Evolutionary conservation across 23 tunicate species (phyloP), one percentile per base, ranked within the genome.

Genomic region (Halocynthia aurantium): DNA sequence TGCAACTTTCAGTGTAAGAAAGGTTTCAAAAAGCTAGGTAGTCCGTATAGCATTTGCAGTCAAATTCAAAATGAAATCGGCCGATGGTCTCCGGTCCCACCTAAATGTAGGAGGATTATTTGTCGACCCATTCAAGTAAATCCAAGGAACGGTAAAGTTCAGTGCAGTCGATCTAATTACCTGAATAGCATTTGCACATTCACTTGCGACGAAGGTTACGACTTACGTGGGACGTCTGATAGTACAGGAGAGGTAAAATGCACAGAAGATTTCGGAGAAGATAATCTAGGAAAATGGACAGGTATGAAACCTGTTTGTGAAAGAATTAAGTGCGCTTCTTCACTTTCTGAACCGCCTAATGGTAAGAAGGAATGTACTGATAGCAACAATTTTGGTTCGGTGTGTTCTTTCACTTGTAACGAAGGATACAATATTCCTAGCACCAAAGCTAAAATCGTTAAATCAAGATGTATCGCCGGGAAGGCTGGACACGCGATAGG

Each of bases 121-220:
- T 51, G 57, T 10, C 76, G 51, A 52, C 57, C 55, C 0, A 50
- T n/a, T 9, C 76, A 52, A 51, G 60, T n/a, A 15, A 50, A 71
- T 11, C 55, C 76, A 10, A 71, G 49, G 10, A 71, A 71, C 57
- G 76, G 76, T 1, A 51, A 65, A 65, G 70, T 65, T 9, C 50
- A 71, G n/a, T 71, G 76, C 2, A 71, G 55, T 8, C 10, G 49
- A 53, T 10, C 8, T 9, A 71, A 71, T 22, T 22, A 17, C 10
- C 10, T n/a, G 12, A 10, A 71, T 15, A 71, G 76, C 49, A 54
- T 71, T 11, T 71, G 76, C 49, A 71, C 76, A 5, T 71, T 71
- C 51, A 71, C 57, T 10, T 71, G 76, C 51, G 76, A 71, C 51
- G 19, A 71, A 71, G 55, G 57, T 15, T 71, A 71, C 76, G 76